These are phyloP conservation scores for Mimas tiliae DNA, from an alignment of 2,888 invertebrate species.

Conservation along the genomic window DNA sequence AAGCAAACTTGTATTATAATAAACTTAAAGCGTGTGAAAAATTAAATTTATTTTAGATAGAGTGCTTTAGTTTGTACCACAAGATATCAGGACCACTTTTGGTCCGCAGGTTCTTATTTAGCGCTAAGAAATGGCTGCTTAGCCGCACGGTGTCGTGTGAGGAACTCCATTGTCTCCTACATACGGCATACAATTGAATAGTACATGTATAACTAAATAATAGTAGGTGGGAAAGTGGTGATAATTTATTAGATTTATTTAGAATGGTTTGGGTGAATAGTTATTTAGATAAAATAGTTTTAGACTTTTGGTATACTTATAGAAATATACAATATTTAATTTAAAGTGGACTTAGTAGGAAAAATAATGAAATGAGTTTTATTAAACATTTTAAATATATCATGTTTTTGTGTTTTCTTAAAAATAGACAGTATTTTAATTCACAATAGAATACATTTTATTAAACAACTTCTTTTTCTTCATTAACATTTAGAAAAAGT, in stretches of 20 bases:
- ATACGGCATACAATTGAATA: constrained; percentile 58
- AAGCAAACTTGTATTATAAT: neutral
- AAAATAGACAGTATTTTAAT: too few relatives aligned
- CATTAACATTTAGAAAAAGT: constrained; percentile 14
- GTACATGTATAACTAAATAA: constrained; percentile 35
- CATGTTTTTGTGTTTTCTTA: too few relatives aligned
- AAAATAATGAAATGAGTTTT: too few relatives aligned
- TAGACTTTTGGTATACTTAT: too few relatives aligned
- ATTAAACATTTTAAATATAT: too few relatives aligned
- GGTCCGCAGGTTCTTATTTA: constrained; percentile 52
- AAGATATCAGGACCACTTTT: constrained; percentile 40
- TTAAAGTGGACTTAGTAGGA: too few relatives aligned
- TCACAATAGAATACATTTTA: neutral
- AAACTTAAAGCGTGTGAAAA: neutral
- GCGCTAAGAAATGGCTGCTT: constrained; percentile 61
- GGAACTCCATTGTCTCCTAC: constrained; percentile 66
- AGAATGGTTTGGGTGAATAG: neutral
- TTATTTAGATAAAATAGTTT: too few relatives aligned
- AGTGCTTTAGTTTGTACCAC: constrained; percentile 46
- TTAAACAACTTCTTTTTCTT: constrained; percentile 2
- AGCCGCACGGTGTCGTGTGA: constrained; percentile 50
- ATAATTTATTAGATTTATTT: neutral
- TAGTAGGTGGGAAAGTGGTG: neutral
- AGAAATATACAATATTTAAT: too few relatives aligned
- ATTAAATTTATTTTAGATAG: neutral